phyloP scores from a whole-genome alignment of 1,140 invertebrate genomes.

The Pseudomyrmex pallidus region DNA sequence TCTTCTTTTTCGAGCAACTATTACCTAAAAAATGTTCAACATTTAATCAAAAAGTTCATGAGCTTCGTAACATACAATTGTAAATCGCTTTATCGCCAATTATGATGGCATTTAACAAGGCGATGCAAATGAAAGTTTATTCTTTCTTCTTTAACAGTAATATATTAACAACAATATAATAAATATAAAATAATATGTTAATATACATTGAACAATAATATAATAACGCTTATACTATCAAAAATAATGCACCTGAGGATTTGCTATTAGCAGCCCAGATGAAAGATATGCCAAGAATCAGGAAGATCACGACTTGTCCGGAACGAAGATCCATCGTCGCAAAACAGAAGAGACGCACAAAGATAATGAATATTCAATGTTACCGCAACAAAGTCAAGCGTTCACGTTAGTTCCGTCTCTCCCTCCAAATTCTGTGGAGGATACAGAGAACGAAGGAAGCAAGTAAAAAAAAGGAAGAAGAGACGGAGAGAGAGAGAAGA shows the following conservation, averaged over 20 bases:
- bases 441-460: not conserved
- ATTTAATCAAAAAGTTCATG: not conserved
- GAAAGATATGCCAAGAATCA: not conserved
- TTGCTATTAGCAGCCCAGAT: not conserved
- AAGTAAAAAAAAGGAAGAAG: not conserved
- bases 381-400: not conserved
- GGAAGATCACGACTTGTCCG: not conserved
- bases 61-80: conserved; percentile 8
- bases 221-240: not conserved
- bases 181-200: too few species aligned
- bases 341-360: not conserved
- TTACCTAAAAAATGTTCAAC: conserved; percentile 22
- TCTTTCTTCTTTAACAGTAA: not conserved
- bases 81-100: not conserved
- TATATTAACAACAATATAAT: too few species aligned
- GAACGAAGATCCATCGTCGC: conserved; percentile 21
- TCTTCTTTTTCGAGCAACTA: not conserved
- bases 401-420: not conserved
- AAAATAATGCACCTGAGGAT: conserved; percentile 3
- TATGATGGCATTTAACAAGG: not conserved
- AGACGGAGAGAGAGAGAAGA: conserved; percentile 28
- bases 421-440: conserved; percentile 11
- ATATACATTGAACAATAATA: too few species aligned
- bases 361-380: conserved; percentile 7
- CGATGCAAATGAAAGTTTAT: not conserved